These are phyloP conservation scores for Mayetiola destructor DNA, from an alignment of 2,888 invertebrate genomes.

Conservation along the genomic window DNA sequence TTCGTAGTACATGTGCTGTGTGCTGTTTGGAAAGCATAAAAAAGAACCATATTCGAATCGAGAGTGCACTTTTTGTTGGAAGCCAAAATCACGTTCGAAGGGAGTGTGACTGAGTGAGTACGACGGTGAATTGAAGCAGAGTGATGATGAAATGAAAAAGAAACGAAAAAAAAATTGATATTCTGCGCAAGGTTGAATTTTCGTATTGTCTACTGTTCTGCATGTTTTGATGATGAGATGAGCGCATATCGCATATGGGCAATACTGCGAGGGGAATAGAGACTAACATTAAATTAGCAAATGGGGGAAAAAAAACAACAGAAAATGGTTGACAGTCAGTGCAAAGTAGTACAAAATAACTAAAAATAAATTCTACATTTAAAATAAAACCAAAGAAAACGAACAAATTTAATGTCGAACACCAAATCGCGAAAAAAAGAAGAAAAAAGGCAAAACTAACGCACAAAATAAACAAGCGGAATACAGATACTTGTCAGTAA, in stretches of 20 bases:
- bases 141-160: not conserved
- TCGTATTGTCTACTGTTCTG: not conserved
- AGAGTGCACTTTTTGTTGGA: conserved; percentile 6
- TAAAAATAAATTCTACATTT: conserved; percentile 1
- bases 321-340: conserved; percentile 7
- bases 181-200: conserved; percentile 12
- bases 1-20: not conserved
- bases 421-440: not conserved
- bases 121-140: not conserved
- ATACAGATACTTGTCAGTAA: not conserved
- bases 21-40: not conserved
- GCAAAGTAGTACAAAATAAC: not conserved
- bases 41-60: too few relatives aligned
- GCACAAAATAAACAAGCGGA: not conserved
- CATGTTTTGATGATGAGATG: not conserved
- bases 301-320: not conserved
- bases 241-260: conserved; percentile 1
- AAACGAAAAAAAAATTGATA: not conserved
- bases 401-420: not conserved
- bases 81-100: not conserved
- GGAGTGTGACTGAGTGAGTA: not conserved
- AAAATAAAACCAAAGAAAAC: too few relatives aligned
- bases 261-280: too few relatives aligned
- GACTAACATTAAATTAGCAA: not conserved
- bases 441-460: not conserved